phyloP scores from a whole-genome alignment of 2,113 vertebrate genomes.

The Pelecanoides urinatrix region DNA sequence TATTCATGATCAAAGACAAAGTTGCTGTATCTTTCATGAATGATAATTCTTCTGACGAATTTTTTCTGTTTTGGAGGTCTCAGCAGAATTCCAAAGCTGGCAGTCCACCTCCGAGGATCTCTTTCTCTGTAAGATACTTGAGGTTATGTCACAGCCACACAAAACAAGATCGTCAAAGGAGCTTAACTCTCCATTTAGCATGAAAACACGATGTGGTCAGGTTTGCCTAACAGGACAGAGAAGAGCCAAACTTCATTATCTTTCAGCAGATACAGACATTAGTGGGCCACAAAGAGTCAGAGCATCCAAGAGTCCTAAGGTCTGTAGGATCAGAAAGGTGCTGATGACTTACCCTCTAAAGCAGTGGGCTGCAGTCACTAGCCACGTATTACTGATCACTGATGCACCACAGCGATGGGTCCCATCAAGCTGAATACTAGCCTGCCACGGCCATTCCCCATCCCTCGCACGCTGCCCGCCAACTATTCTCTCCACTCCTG shows the following conservation, averaged over 20 bases:
- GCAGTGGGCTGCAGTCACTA: slow-evolving; percentile 94
- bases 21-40: slow-evolving; percentile 60
- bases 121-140: slow-evolving; percentile 46
- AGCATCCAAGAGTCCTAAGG: neutral
- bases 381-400: slow-evolving; percentile 84
- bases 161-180: neutral
- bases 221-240: neutral
- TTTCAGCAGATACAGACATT: neutral
- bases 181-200: neutral
- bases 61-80: slow-evolving; percentile 69
- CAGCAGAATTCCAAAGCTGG: slow-evolving; percentile 75
- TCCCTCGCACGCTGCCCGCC: slow-evolving; percentile 75
- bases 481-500: slow-evolving; percentile 78
- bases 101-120: slow-evolving; percentile 67
- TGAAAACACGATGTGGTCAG: neutral
- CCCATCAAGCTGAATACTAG: slow-evolving; percentile 84
- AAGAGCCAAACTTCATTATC: neutral
- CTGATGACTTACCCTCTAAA: slow-evolving; percentile 71
- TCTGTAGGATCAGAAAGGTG: neutral
- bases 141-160: neutral
- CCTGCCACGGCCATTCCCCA: slow-evolving; percentile 92
- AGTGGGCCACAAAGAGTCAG: neutral
- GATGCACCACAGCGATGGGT: slow-evolving; percentile 88
- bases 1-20: slow-evolving; percentile 5
- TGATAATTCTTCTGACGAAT: slow-evolving; percentile 59